Base-by-base conservation (phyloP, 1,140 invertebrate species). In the Megathymus violae region DNA sequence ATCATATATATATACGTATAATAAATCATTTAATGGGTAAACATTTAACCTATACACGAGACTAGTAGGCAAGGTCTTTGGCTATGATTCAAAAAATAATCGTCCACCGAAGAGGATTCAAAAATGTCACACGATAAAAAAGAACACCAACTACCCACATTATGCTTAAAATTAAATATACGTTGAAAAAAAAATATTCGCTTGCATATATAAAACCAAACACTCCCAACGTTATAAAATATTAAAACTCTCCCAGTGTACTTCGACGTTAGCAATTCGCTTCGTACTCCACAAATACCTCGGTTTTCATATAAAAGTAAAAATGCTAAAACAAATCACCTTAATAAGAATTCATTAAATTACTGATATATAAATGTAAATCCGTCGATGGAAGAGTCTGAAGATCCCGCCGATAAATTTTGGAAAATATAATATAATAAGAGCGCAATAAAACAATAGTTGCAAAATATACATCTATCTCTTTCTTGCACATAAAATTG, bases 31-130 rank as follows among this genome's bases (percentile, higher is more conserved):
- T 78, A 82, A 87, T 84, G 82, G 66, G 74, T 63, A 81, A 81
- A 82, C 64, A 76, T 75, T 81, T 81, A 83, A 81, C 73, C 80
- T 64, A 78, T 71, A 44, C 64, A 69, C 69, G 66, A 82, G 87
- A 89, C 87, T 89, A 89, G 87, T 69, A 65, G 70, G 74, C 66
- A 74, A 80, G 64, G 74, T 89, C 87, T 89, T 89, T 89, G 87
- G 85, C 78, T 79, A 82, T 68, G 77, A 79, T 82, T 71, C 31
- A 22, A 16, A 46, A 56, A 46, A 22, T 36, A 43, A 47, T 19
- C 16, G 14, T 48, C 43, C 38, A 36, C 14, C 5, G 11, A 47
- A 36, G 15, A 34, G 13, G 50, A 34, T 41, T 43, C 5, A n/a
- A 16, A 59, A 13, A 46, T 16, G 14, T 38, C 22, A 54, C 44